Conservation (phyloP, 2,888 invertebrate genomes). For the Clusia tigrina region DNA sequence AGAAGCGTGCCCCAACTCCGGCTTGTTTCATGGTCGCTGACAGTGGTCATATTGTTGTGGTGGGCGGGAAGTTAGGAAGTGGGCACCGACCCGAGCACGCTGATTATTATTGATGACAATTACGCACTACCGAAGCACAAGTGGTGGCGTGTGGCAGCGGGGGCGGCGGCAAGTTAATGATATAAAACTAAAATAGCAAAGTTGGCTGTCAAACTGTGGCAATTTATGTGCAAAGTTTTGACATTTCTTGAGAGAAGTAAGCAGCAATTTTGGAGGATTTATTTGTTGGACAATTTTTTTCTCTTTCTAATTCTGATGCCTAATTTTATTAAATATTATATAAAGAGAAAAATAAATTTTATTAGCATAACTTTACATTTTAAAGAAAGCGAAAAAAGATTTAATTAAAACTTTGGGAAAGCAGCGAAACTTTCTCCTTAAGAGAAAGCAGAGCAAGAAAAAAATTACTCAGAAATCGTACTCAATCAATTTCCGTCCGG, state of each 20-base stretch:
- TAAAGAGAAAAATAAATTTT: neutral
- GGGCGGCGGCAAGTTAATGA: slow-evolving; percentile 4
- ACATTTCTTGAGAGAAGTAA: slow-evolving; percentile 37
- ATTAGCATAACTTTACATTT: neutral
- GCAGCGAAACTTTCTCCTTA: neutral
- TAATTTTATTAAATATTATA: slow-evolving; percentile 4
- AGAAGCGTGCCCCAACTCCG: no score
- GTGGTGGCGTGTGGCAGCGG: neutral
- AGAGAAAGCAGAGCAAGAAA: neutral
- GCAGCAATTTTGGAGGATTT: slow-evolving; percentile 17
- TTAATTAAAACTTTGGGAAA: slow-evolving; percentile 6
- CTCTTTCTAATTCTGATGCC: neutral
- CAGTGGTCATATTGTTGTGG: neutral
- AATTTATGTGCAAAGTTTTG: slow-evolving; percentile 51
- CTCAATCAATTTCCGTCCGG: neutral
- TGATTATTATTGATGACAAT: slow-evolving; percentile 57
- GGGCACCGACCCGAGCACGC: slow-evolving; percentile 39
- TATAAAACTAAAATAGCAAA: slow-evolving; percentile 23
- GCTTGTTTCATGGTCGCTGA: neutral
- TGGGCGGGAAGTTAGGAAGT: neutral
- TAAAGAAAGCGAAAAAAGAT: neutral
- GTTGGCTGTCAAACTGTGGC: slow-evolving; percentile 40
- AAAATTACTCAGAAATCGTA: neutral
- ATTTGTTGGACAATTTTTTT: no score
- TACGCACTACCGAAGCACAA: slow-evolving; percentile 24